Conservation (phyloP, 2,888 invertebrate genomes). For the Tipula unca region DNA sequence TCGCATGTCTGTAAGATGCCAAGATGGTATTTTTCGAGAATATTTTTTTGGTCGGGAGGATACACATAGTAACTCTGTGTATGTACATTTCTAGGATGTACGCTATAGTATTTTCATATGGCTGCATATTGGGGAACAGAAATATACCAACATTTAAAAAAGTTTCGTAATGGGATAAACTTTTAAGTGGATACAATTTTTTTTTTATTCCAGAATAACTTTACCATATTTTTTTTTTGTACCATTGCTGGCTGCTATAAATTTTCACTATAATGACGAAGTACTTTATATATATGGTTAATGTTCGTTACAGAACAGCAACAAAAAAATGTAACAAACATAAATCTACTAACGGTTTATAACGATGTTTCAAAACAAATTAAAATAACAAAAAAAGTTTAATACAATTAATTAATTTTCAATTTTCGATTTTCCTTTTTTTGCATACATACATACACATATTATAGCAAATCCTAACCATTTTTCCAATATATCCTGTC, state of each 20-base stretch:
- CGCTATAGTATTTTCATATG: neutral
- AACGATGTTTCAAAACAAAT: neutral
- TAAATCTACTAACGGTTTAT: neutral
- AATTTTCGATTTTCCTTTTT: slow-evolving; percentile 9
- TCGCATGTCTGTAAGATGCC: no score
- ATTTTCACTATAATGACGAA: neutral
- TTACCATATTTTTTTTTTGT: neutral
- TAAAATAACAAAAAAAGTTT: neutral
- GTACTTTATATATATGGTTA: neutral
- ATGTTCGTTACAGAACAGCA: neutral
- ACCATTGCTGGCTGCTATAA: slow-evolving; percentile 2
- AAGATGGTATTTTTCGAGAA: neutral
- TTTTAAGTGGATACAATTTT: neutral
- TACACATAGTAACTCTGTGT: neutral
- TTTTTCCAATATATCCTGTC: slow-evolving; percentile 8
- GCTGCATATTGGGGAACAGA: neutral
- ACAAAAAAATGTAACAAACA: neutral
- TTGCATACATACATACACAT: neutral
- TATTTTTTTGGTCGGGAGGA: neutral
- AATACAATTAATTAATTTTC: slow-evolving; percentile 14
- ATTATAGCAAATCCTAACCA: slow-evolving; percentile 3
- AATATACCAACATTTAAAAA: neutral
- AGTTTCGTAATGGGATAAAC: neutral
- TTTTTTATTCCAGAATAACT: neutral
- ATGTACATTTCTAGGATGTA: neutral